Evolutionary conservation across 1,140 invertebrate genomes (phyloP), one percentile per base, ranked within the genome.

Genomic region (Lasioglossum baleicum): DNA sequence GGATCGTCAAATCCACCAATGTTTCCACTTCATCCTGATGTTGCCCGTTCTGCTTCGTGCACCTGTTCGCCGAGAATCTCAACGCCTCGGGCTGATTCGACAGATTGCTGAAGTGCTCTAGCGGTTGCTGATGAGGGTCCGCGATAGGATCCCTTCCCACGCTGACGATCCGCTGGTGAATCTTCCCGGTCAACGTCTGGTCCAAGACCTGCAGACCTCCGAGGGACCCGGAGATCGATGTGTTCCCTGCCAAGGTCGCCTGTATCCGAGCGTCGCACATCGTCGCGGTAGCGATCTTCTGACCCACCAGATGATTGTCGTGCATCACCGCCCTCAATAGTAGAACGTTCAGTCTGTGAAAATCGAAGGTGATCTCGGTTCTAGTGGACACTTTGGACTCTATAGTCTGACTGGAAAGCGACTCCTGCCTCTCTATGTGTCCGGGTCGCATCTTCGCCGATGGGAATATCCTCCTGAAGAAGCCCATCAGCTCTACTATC

Each of bases 261-360:
- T 98, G 96, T 81, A 99, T 97, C 90, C 96, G 96, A 1, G 98
- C 98, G 89, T 97, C 96, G 40, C 96, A 96, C 94, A 99, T 95
- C 2, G 98, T 99, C 22, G 97, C 97, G 1, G 98, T 99, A 48
- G 97, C 98, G 82, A 99, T 97, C 94, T 99, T 99, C 82, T 96
- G 95, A 0, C 97, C 98, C 48, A 95, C 93, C 42, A 96, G 91
- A 80, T 92, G 93, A 81, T 95, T 95, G 81, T 97, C 96, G 83
- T 95, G 95, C 81, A 96, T 93, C 0, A 97, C 95, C 10, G 97
- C 96, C 77, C 97, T 93, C 60, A 99, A 92, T 72, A 99, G 93
- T 26, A 99, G 91, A 68, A 99, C 95, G 91, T 98, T 98, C 44
- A 99, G 92, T 20, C 97, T 95, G 90, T 98, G 97, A 91, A 99